Conservation (phyloP, 2,113 vertebrate genomes). For the Merops nubicus region DNA sequence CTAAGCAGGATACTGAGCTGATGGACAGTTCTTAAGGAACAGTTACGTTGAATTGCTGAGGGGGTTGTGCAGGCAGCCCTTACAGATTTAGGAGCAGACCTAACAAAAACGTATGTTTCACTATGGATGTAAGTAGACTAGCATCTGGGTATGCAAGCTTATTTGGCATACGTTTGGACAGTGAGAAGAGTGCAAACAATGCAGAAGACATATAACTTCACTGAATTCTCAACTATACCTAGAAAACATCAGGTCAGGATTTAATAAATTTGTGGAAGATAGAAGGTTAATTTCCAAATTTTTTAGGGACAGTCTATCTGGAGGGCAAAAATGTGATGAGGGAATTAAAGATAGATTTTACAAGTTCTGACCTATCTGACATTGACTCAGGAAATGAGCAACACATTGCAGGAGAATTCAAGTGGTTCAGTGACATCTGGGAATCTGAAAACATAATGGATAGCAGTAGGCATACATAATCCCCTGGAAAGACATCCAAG, state of each 20-base stretch:
- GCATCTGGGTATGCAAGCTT: background rate
- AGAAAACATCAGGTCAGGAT: background rate
- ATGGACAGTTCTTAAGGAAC: background rate
- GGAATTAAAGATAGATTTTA: background rate
- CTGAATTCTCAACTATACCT: background rate
- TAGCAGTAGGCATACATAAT: slow-evolving; percentile 50
- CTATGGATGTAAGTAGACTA: background rate
- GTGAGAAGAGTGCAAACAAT: background rate
- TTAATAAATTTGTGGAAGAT: background rate
- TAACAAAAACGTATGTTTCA: background rate
- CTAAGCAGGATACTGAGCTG: background rate
- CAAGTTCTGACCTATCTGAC: slow-evolving; percentile 26
- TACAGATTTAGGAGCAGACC: background rate
- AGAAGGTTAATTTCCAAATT: background rate
- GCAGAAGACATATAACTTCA: background rate
- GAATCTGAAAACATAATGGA: slow-evolving; percentile 46
- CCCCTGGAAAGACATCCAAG: slow-evolving; percentile 43
- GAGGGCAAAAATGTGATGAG: background rate
- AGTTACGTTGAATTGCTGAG: background rate
- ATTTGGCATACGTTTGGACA: background rate
- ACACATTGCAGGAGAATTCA: slow-evolving; percentile 1
- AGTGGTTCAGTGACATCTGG: slow-evolving; percentile 32
- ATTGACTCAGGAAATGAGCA: slow-evolving; percentile 3
- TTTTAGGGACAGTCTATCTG: background rate
- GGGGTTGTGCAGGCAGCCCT: background rate